Percentiles rank a stretch among this genome's conserved stretches.
phyloP scores from a whole-genome alignment of 2,113 vertebrate genomes.

The Gadus macrocephalus region DNA sequence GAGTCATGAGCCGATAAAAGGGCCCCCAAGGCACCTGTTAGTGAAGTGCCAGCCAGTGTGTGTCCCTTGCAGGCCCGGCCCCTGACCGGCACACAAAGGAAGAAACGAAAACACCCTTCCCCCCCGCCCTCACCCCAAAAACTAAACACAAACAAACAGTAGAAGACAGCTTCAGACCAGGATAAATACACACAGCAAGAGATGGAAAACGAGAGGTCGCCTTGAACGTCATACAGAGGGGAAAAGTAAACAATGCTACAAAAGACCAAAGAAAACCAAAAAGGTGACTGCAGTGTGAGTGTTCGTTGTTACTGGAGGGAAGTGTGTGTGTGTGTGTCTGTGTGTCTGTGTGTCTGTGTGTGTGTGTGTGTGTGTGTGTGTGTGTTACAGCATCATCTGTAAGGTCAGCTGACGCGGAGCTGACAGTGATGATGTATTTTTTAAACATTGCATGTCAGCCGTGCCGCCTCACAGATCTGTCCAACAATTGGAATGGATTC shows the following conservation, averaged over 20 bases:
- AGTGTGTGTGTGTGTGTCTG: too few relatives aligned
- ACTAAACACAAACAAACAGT: too few relatives aligned
- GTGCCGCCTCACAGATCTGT: slow-evolving; percentile 70
- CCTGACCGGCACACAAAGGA: slow-evolving; percentile 34
- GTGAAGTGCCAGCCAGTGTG: slow-evolving; percentile 39
- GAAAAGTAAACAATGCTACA: slow-evolving; percentile 23
- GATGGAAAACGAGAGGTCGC: slow-evolving; percentile 28
- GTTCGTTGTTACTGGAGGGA: too few relatives aligned
- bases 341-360: too few relatives aligned
- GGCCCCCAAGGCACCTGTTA: slow-evolving; percentile 69
- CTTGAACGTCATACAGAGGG: slow-evolving; percentile 1
- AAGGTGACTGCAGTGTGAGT: too few relatives aligned
- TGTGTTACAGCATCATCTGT: slow-evolving; percentile 71
- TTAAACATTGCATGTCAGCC: slow-evolving; percentile 76
- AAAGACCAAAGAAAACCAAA: slow-evolving; percentile 36
- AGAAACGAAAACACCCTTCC: slow-evolving; percentile 24
- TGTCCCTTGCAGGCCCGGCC: slow-evolving; percentile 28
- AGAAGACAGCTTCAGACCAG: too few relatives aligned
- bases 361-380: too few relatives aligned
- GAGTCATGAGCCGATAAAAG: slow-evolving; percentile 69
- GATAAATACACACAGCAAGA: slow-evolving; percentile 10
- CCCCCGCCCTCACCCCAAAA: slow-evolving; percentile 21
- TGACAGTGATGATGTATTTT: slow-evolving; percentile 70
- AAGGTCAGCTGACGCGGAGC: slow-evolving; percentile 65
- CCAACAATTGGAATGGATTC: slow-evolving; percentile 70